These are phyloP conservation scores for Holotrichia oblita DNA, from an alignment of 1,140 invertebrate species.

Conservation along the genomic window DNA sequence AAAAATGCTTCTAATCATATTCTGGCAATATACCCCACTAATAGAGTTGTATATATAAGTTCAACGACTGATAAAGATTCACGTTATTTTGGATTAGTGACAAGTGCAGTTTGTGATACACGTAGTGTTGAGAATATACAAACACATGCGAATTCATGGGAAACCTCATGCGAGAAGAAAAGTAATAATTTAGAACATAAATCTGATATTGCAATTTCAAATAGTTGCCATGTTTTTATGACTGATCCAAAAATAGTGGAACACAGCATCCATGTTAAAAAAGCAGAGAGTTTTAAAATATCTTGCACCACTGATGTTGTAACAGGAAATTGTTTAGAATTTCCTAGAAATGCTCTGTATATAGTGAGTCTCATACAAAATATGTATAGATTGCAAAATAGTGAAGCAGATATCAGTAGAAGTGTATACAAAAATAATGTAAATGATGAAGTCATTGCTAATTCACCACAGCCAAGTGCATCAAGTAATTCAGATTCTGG, in stretches of 20 bases:
- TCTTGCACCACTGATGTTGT: slow-evolving; percentile 77
- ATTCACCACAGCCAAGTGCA: slow-evolving; percentile 85
- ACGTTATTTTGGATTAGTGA: slow-evolving; percentile 92
- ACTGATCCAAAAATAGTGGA: slow-evolving; percentile 87
- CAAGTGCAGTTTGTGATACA: slow-evolving; percentile 71
- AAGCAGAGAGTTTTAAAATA: slow-evolving; percentile 81
- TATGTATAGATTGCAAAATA: slow-evolving; percentile 69
- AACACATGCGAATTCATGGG: slow-evolving; percentile 46
- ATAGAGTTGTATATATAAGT: slow-evolving; percentile 88
- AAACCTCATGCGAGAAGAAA: slow-evolving; percentile 45
- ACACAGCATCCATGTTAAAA: slow-evolving; percentile 79
- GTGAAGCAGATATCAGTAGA: slow-evolving; percentile 41
- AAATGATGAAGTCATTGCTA: slow-evolving; percentile 63
- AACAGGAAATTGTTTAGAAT: slow-evolving; percentile 78
- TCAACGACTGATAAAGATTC: slow-evolving; percentile 90
- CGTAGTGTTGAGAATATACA: slow-evolving; percentile 46
- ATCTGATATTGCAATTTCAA: slow-evolving; percentile 71
- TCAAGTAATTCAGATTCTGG: slow-evolving; percentile 95
- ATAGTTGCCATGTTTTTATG: slow-evolving; percentile 95
- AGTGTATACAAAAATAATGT: slow-evolving; percentile 42
- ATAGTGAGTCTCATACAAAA: slow-evolving; percentile 79
- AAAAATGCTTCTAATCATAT: slow-evolving; percentile 74
- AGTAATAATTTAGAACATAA: slow-evolving; percentile 55
- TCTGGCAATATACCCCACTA: slow-evolving; percentile 85
- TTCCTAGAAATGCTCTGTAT: slow-evolving; percentile 87